phyloP scores from a whole-genome alignment of 2,113 vertebrate species.

The Psettodes erumei region DNA sequence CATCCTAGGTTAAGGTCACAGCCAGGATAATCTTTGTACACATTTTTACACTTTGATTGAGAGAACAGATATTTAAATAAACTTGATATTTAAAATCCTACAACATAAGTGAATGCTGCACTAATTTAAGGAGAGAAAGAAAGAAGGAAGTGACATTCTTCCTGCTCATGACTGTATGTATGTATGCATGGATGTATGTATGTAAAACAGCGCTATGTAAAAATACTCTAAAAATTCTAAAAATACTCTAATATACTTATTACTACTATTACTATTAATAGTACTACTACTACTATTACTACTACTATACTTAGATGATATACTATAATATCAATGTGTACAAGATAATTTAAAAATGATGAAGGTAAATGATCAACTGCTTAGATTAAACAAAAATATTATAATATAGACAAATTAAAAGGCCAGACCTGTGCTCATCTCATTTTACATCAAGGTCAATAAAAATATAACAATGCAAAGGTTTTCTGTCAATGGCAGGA shows the following conservation, averaged over 20 bases:
- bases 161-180: not conserved
- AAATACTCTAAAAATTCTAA: not conserved
- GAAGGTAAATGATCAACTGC: constrained; percentile 21
- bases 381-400: constrained; percentile 2
- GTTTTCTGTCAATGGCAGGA: constrained; percentile 65
- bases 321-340: constrained; percentile 10
- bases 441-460: constrained; percentile 73
- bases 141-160: not conserved
- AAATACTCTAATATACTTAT: no score
- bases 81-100: constrained; percentile 12
- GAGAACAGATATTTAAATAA: not conserved
- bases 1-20: constrained; percentile 45
- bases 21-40: not conserved
- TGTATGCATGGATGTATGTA: no score
- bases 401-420: constrained; percentile 1
- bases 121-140: not conserved
- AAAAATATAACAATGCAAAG: constrained; percentile 58
- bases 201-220: not conserved
- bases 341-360: constrained; percentile 27
- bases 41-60: constrained; percentile 10
- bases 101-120: not conserved
- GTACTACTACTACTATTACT: no score
- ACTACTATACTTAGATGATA: no score
- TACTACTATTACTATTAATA: no score
- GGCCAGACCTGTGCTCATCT: constrained; percentile 28